These are phyloP conservation scores for Trinectes maculatus DNA, from an alignment of 2,113 vertebrate species.

Conservation along the genomic window DNA sequence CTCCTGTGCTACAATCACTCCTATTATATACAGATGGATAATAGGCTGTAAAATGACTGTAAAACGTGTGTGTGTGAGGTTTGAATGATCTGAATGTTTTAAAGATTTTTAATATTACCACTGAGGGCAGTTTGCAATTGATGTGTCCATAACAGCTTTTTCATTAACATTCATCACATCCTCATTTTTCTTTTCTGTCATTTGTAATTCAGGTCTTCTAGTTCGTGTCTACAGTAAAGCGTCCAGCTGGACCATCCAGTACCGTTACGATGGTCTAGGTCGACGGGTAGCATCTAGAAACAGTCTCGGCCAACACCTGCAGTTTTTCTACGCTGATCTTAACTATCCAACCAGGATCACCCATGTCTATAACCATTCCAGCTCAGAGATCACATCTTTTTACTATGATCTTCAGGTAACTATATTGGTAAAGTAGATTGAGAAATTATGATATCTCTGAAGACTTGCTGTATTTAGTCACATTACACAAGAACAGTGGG, in stretches of 20 bases:
- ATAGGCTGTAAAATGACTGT: no score
- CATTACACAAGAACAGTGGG: background rate
- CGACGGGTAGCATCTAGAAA: conserved; percentile 92
- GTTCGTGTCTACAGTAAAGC: conserved; percentile 97
- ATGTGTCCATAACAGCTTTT: no score
- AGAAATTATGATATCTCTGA: background rate
- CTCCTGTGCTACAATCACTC: no score
- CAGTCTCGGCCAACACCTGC: conserved; percentile 95
- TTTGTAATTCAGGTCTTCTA: conserved; percentile 81
- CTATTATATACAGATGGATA: no score
- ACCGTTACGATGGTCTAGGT: conserved; percentile 95
- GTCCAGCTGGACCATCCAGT: conserved; percentile 95
- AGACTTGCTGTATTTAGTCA: background rate
- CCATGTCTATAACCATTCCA: conserved; percentile 98
- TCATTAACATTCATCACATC: background rate
- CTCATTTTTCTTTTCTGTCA: background rate
- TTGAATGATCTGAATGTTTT: no score
- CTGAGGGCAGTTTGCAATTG: no score
- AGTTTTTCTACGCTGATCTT: conserved; percentile 97
- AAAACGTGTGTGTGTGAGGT: no score
- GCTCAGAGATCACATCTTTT: conserved; percentile 97
- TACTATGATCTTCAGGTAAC: conserved; percentile 94
- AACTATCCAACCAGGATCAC: conserved; percentile 97
- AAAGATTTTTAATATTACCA: no score
- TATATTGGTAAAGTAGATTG: background rate